Evolutionary conservation across 2,888 invertebrate genomes (phyloP).

Genomic region (Ectemnius lituratus): DNA sequence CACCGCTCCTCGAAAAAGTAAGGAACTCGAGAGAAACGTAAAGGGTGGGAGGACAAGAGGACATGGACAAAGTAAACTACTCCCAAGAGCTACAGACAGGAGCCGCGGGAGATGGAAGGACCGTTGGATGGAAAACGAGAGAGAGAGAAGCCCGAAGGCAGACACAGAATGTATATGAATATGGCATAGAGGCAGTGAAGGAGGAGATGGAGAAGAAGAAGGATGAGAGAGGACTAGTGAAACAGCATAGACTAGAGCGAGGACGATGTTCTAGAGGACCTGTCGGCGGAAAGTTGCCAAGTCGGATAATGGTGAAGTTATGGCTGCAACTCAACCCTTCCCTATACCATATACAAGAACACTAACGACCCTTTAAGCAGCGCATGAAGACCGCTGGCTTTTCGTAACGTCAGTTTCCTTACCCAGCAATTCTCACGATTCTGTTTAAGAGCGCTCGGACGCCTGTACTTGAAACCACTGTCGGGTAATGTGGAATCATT

Average conservation of each 20-base stretch:
- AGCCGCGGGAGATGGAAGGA: slow-evolving; percentile 8
- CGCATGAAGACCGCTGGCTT: slow-evolving; percentile 43
- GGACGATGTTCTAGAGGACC: background rate
- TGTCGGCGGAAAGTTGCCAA: slow-evolving; percentile 66
- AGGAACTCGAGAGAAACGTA: background rate
- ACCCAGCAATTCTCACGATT: slow-evolving; percentile 14
- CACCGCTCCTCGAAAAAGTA: slow-evolving; percentile 11
- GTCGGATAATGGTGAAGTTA: slow-evolving; percentile 75
- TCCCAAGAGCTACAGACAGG: slow-evolving; percentile 14
- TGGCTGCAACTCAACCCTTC: slow-evolving; percentile 60
- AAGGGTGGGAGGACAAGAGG: slow-evolving; percentile 5
- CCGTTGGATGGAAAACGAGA: background rate
- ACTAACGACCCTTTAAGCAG: slow-evolving; percentile 71
- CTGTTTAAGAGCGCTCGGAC: slow-evolving; percentile 20
- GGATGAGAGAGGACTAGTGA: slow-evolving; percentile 11
- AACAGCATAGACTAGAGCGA: slow-evolving; percentile 23
- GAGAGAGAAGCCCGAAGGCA: background rate
- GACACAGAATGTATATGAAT: slow-evolving; percentile 5
- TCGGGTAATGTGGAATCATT: too few species aligned
- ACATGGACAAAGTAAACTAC: slow-evolving; percentile 34
- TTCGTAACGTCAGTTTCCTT: slow-evolving; percentile 19
- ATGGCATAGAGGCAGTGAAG: background rate
- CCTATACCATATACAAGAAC: slow-evolving; percentile 60
- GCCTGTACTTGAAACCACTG: slow-evolving; percentile 6
- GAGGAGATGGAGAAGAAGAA: background rate